These are phyloP conservation scores for Corvus moneduloides DNA, from an alignment of 2,113 vertebrate species.

Conservation along the genomic window DNA sequence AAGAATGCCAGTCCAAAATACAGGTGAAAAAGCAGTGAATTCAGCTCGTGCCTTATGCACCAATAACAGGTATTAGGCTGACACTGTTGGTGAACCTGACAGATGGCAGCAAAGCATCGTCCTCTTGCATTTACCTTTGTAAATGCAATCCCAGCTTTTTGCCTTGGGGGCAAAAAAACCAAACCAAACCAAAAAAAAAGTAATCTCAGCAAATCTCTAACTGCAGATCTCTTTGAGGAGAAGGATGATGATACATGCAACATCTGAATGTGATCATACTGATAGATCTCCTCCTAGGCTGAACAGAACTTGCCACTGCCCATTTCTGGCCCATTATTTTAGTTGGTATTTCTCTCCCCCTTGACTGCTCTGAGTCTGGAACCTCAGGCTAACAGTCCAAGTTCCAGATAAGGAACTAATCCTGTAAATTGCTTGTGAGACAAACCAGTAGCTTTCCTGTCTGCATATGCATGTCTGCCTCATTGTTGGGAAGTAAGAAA, in stretches of 20 bases:
- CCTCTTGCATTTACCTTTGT: neutral
- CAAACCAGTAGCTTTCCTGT: neutral
- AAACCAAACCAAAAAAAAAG: neutral
- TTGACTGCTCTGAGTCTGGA: neutral
- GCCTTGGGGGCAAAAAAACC: neutral
- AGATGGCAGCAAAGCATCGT: neutral
- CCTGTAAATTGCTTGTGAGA: neutral
- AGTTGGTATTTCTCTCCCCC: neutral
- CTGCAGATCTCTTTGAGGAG: neutral
- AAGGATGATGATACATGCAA: neutral
- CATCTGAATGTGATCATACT: neutral
- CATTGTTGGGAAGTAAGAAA: neutral
- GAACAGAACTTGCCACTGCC: neutral
- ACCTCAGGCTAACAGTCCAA: neutral
- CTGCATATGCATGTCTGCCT: neutral
- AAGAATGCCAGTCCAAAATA: neutral
- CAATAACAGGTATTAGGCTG: neutral
- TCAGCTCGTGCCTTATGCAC: neutral
- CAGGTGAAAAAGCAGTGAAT: neutral
- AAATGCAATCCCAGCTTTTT: neutral
- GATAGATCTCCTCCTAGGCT: neutral
- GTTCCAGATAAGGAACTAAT: neutral
- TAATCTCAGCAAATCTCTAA: neutral
- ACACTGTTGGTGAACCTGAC: neutral
- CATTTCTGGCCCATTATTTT: neutral